Evolutionary conservation across 2,797 vertebrate genomes (phyloP).

Genomic region (Propithecus perrieri): DNA sequence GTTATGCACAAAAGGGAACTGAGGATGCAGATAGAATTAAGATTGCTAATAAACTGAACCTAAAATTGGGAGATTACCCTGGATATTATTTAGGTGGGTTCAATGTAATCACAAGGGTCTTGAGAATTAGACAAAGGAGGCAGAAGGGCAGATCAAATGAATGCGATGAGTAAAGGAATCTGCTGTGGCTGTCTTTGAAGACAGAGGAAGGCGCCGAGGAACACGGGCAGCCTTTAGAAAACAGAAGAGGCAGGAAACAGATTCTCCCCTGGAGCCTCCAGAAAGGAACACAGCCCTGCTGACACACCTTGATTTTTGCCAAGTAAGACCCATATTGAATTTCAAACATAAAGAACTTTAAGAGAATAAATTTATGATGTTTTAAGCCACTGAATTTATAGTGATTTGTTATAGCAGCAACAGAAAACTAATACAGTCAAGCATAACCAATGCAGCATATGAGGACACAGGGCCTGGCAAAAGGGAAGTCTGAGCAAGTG

Average conservation of each 20-base stretch:
- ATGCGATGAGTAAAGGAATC: not conserved
- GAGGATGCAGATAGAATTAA: not conserved
- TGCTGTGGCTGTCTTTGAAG: not conserved
- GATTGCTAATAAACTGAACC: not conserved
- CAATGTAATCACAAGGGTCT: not conserved
- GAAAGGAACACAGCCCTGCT: not conserved
- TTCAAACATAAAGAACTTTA: not conserved
- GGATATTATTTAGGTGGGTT: not conserved
- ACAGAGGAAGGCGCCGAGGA: not conserved
- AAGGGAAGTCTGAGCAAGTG: not conserved
- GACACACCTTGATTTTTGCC: not conserved
- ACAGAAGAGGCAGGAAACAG: not conserved
- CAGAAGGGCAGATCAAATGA: not conserved
- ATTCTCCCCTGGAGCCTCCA: not conserved
- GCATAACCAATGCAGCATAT: rapidly evolving
- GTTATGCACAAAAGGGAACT: not conserved
- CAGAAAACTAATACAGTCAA: not conserved
- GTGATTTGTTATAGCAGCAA: not conserved
- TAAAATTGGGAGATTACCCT: not conserved
- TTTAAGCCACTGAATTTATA: rapidly evolving
- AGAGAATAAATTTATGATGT: not conserved
- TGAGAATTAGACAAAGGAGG: not conserved
- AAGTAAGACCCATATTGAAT: not conserved
- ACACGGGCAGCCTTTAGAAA: not conserved
- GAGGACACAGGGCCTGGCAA: not conserved